Percentiles rank a stretch among this genome's conserved stretches.
These are phyloP conservation scores for Gortyna flavago DNA, from an alignment of 2,888 invertebrate species.

Conservation along the genomic window DNA sequence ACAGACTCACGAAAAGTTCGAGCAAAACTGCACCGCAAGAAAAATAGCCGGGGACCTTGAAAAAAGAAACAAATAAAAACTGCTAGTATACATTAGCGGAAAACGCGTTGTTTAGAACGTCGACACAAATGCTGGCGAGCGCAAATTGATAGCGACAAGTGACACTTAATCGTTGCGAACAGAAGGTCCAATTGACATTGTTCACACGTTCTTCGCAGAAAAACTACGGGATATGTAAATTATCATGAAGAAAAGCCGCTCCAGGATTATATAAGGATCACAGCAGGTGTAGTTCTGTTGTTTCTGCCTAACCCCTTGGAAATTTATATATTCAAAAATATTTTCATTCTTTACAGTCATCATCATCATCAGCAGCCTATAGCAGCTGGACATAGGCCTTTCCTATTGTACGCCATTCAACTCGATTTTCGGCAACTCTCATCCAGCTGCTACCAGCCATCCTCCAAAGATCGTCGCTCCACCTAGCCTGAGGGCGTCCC, in stretches of 20 bases:
- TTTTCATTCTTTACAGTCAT: too few species aligned
- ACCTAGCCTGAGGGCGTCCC: too few species aligned
- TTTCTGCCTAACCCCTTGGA: not conserved
- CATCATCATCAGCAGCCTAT: too few species aligned
- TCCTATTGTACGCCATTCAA: too few species aligned
- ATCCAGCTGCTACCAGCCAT: too few species aligned
- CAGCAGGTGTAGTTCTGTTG: too few species aligned
- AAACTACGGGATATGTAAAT: not conserved
- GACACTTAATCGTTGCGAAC: slow-evolving; percentile 34
- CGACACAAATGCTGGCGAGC: slow-evolving; percentile 79
- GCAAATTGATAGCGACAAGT: slow-evolving; percentile 84
- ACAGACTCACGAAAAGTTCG: slow-evolving; percentile 68
- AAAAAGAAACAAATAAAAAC: slow-evolving; percentile 68
- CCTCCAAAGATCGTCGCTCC: too few species aligned
- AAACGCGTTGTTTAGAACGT: slow-evolving; percentile 73
- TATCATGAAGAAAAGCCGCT: not conserved
- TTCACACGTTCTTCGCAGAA: not conserved
- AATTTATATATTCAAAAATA: too few species aligned
- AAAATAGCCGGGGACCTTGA: slow-evolving; percentile 82
- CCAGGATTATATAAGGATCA: not conserved
- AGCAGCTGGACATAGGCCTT: too few species aligned
- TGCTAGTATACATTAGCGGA: slow-evolving; percentile 77
- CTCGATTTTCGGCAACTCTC: too few species aligned
- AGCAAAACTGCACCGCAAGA: slow-evolving; percentile 78
- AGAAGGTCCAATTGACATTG: slow-evolving; percentile 31